These are phyloP conservation scores for Tromatobia lineatoria DNA, from an alignment of 2,888 invertebrate species.

Conservation along the genomic window DNA sequence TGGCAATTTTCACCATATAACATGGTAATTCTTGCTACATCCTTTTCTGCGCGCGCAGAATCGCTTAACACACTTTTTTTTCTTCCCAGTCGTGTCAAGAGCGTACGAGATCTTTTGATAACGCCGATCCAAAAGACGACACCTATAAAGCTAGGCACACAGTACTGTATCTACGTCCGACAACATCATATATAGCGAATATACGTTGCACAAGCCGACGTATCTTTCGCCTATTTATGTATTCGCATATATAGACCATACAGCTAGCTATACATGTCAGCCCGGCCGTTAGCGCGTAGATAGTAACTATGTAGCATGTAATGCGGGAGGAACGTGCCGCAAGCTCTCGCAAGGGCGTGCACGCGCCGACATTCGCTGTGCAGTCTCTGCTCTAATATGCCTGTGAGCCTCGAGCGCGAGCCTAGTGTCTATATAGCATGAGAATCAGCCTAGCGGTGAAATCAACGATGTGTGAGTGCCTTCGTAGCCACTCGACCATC, in stretches of 20 bases:
- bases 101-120: no score
- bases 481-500: slow-evolving; percentile 1
- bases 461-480: slow-evolving; percentile 33
- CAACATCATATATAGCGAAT: not conserved
- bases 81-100: no score
- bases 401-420: slow-evolving; percentile 57
- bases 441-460: slow-evolving; percentile 8
- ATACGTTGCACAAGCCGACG: not conserved
- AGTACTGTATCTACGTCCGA: not conserved
- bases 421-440: slow-evolving; percentile 6
- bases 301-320: slow-evolving; percentile 20
- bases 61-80: no score
- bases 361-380: slow-evolving; percentile 54
- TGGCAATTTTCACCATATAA: no score
- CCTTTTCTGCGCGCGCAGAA: no score
- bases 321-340: slow-evolving; percentile 58
- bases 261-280: not conserved
- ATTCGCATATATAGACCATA: not conserved
- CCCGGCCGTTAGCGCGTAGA: slow-evolving; percentile 8
- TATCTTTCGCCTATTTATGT: slow-evolving; percentile 1
- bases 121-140: no score
- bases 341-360: slow-evolving; percentile 57
- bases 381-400: slow-evolving; percentile 25
- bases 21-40: no score
- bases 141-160: no score